Evolutionary conservation across 2,113 vertebrate species (phyloP).

Genomic region (Microcebus murinus): DNA sequence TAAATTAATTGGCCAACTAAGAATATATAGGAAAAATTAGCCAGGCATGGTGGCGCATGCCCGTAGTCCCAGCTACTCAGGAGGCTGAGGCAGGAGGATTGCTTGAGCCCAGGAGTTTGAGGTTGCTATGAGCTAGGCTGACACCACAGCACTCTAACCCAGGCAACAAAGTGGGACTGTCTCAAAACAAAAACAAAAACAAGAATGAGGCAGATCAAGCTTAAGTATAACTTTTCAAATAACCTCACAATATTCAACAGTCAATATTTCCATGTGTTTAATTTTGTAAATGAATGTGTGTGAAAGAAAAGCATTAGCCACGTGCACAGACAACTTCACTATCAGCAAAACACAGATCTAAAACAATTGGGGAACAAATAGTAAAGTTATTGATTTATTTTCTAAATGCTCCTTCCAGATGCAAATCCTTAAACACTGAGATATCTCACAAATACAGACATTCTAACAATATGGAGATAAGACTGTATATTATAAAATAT

Average conservation of each 20-base stretch:
- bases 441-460: background rate
- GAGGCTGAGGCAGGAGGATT: too few relatives aligned
- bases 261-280: background rate
- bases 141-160: too few relatives aligned
- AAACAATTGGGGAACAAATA: background rate
- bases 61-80: too few relatives aligned
- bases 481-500: background rate
- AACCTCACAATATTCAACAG: background rate
- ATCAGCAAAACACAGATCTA: background rate
- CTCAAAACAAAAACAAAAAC: too few relatives aligned
- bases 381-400: background rate
- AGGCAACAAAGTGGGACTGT: too few relatives aligned
- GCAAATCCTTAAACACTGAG: background rate
- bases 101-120: too few relatives aligned
- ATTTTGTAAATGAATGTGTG: background rate
- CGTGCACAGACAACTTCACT: background rate
- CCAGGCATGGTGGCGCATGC: too few relatives aligned
- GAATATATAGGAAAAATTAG: too few relatives aligned
- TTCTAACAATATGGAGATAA: background rate
- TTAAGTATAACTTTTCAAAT: background rate
- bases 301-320: background rate
- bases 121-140: too few relatives aligned
- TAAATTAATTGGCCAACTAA: too few relatives aligned
- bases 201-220: background rate
- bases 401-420: background rate